Evolutionary conservation across 64 coral and sea anemone species (phyloP).

Genomic region (Montipora cactus): DNA sequence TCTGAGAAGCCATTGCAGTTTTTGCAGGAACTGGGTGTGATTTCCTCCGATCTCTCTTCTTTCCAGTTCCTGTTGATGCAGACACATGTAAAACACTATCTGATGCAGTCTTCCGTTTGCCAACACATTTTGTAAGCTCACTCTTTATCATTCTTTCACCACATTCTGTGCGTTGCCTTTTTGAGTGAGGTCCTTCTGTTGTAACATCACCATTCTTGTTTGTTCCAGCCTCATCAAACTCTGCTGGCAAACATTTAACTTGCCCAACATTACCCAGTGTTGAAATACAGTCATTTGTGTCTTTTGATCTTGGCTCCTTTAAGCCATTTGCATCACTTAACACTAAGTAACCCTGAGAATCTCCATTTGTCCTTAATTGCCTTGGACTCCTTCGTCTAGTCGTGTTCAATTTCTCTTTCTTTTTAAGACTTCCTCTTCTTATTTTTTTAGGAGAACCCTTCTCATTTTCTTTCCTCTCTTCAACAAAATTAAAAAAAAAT

Average conservation of each 20-base stretch:
- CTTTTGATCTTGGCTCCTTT: neutral
- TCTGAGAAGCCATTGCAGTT: neutral
- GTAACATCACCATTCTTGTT: neutral
- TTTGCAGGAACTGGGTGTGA: neutral
- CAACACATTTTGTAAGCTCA: neutral
- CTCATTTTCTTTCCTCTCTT: neutral
- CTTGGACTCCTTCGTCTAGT: neutral
- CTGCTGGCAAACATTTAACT: neutral
- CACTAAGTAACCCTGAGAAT: neutral
- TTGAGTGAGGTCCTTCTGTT: neutral
- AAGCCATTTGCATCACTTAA: neutral
- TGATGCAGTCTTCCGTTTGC: neutral
- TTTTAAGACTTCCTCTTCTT: neutral
- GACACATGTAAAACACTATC: neutral
- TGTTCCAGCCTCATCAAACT: neutral
- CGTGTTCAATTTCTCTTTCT: neutral
- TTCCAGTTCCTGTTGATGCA: neutral
- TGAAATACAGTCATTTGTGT: neutral
- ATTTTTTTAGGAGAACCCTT: neutral
- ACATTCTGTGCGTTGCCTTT: neutral
- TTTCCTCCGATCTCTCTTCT: neutral
- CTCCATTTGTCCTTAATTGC: neutral
- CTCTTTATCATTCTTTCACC: neutral
- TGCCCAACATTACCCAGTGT: neutral
- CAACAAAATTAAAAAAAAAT: neutral